These are phyloP conservation scores for Lordiphosa clarofinis DNA, from an alignment of 1,140 invertebrate genomes.

Conservation along the genomic window DNA sequence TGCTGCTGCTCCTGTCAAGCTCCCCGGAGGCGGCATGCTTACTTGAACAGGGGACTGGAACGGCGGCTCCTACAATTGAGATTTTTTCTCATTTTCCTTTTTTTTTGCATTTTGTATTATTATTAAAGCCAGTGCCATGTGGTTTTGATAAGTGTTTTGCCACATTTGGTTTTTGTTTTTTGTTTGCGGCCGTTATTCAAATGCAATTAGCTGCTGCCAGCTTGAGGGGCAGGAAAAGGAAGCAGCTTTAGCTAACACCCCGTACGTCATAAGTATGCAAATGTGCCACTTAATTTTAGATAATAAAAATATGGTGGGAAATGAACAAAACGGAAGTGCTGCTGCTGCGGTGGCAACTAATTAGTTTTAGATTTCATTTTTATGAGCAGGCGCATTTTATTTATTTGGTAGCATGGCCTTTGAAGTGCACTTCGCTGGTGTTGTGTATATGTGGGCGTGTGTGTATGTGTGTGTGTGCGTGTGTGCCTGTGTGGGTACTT, in stretches of 20 bases:
- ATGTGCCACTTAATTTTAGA: slow-evolving; percentile 71
- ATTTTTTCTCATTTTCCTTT: slow-evolving; percentile 26
- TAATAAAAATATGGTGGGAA: slow-evolving; percentile 56
- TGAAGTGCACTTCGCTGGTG: slow-evolving; percentile 22
- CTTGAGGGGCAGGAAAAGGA: slow-evolving; percentile 75
- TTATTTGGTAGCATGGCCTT: slow-evolving; percentile 53
- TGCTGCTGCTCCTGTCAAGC: slow-evolving; percentile 24
- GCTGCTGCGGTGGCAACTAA: slow-evolving; percentile 50
- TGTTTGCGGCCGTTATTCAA: slow-evolving; percentile 31
- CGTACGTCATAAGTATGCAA: slow-evolving; percentile 24
- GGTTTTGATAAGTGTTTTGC: slow-evolving; percentile 15
- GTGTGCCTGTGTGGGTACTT: slow-evolving; percentile 46
- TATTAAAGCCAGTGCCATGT: slow-evolving; percentile 17
- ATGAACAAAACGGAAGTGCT: slow-evolving; percentile 55
- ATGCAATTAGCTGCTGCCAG: slow-evolving; percentile 66
- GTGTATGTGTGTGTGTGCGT: slow-evolving; percentile 17
- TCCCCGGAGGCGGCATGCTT: slow-evolving; percentile 61
- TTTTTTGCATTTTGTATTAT: slow-evolving; percentile 5
- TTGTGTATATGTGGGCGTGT: too few species aligned
- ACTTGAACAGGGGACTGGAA: slow-evolving; percentile 45
- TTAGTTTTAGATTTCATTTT: slow-evolving; percentile 58
- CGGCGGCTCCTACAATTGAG: slow-evolving; percentile 15
- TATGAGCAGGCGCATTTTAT: slow-evolving; percentile 23
- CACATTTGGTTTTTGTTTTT: slow-evolving; percentile 20
- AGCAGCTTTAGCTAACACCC: slow-evolving; percentile 48